A percentile compares a stretch with the other conserved stretches of the same genome.
Conservation (phyloP, 2,113 vertebrate genomes). For the Vidua macroura region DNA sequence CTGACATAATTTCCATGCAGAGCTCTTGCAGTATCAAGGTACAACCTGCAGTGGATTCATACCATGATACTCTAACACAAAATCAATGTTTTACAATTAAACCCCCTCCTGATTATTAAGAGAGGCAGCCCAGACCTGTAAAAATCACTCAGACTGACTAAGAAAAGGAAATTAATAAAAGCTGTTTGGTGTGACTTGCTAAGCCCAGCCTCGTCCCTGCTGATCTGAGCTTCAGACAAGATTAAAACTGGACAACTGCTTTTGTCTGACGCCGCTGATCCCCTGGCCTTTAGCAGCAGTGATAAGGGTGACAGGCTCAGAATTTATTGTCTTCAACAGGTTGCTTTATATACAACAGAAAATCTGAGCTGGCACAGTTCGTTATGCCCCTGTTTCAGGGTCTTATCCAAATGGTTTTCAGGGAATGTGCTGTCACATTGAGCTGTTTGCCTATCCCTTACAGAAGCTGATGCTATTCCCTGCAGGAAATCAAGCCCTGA, state of each 20-base stretch:
- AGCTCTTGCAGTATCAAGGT: not conserved
- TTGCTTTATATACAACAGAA: conserved; percentile 66
- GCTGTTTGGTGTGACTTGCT: not conserved
- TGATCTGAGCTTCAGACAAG: not conserved
- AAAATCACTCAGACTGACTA: not conserved
- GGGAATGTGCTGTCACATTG: conserved; percentile 55
- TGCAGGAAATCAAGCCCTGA: conserved; percentile 51
- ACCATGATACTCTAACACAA: not conserved
- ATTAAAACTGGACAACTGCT: conserved; percentile 45
- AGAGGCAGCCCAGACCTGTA: not conserved
- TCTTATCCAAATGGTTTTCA: conserved; percentile 58
- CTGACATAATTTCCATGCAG: not conserved
- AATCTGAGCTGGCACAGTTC: conserved; percentile 33
- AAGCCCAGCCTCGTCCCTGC: not conserved
- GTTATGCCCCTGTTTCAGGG: not conserved
- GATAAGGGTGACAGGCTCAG: conserved; percentile 28
- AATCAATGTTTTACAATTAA: conserved; percentile 1
- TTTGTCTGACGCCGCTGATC: conserved; percentile 11
- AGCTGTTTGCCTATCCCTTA: conserved; percentile 32
- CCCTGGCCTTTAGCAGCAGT: conserved; percentile 38
- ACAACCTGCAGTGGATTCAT: not conserved
- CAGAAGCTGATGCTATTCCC: conserved; percentile 20
- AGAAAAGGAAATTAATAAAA: conserved; percentile 2
- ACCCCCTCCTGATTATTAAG: not conserved
- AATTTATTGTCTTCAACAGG: conserved; percentile 55